Base-by-base conservation (phyloP, 2,113 vertebrate species). In the Galbula dea region DNA sequence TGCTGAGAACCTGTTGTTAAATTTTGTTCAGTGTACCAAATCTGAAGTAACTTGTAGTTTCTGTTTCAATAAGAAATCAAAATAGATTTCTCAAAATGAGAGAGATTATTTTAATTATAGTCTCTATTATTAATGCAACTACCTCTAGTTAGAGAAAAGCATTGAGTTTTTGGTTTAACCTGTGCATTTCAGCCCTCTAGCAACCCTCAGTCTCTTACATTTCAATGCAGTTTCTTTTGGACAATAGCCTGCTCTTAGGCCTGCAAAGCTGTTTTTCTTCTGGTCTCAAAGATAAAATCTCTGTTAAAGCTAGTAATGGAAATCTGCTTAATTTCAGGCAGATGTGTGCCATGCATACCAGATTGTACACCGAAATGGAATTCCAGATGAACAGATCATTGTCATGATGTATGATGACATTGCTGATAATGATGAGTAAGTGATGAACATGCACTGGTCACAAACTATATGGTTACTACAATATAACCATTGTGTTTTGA, bases 321-420 rank as follows among this genome's bases (percentile, higher is more conserved):
- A 36, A 62, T 43, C 21, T 78, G 26, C 4, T 88, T 63, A 48
- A 55, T 95, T 72, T 61, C 95, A 99, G 99, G 99, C 99, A 1
- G 99, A 99, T 3, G 98, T 96, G 3, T 99, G 99, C 97, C 99
- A 99, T 3, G 99, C 99, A 0, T 99, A 99, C 93, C 99, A 99
- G 97, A 99, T 99, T 6, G 98, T 99, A 6, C 99, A 98, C 96
- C 97, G 95, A 23, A 99, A 99, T 8, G 99, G 99, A 24, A 97
- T 99, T 85, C 99, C 99, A 0, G 99, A 99, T 10, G 98, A 99
- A 94, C 99, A 99, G 97, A 98, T 99, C 18, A 67, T 99, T n/a
- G 98, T 99, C 57, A 99, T 99, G 99, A 99, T 99, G 99, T 99
- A 98, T 5, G 99, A 99, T 27, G 99, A 99, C 96, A 98, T 99